Evolutionary conservation across 2,888 invertebrate species (phyloP).

Genomic region (Dorcus parallelipipedus): DNA sequence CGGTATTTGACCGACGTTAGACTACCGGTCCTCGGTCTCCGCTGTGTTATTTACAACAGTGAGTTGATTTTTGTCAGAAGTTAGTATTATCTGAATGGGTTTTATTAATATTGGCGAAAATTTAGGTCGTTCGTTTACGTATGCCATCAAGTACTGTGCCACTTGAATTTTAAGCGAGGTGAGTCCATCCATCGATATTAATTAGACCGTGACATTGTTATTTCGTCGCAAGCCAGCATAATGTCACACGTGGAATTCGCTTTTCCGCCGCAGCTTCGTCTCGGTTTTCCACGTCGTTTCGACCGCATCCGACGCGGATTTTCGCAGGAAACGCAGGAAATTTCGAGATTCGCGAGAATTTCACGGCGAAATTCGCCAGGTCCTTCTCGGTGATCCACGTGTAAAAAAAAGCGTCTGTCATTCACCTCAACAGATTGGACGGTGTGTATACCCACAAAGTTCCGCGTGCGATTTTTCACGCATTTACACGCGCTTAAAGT

Average conservation of each 20-base stretch:
- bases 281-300: background rate
- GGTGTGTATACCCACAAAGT: background rate
- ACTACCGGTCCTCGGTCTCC: slow-evolving; percentile 26
- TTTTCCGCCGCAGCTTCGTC: background rate
- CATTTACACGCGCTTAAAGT: background rate
- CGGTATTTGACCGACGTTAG: slow-evolving; percentile 25
- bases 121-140: slow-evolving; percentile 21
- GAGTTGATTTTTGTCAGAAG: slow-evolving; percentile 22
- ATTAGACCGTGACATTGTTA: slow-evolving; percentile 19
- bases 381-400: slow-evolving; percentile 18
- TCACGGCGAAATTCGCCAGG: background rate
- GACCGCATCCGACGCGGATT: background rate
- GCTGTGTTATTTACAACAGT: slow-evolving; percentile 16
- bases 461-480: background rate
- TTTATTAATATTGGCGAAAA: slow-evolving; percentile 21
- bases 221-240: slow-evolving; percentile 18
- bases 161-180: slow-evolving; percentile 28
- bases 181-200: slow-evolving; percentile 22
- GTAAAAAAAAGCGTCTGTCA: slow-evolving; percentile 25
- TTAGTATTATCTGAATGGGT: slow-evolving; percentile 25
- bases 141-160: slow-evolving; percentile 27
- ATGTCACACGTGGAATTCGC: slow-evolving; percentile 24
- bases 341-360: background rate
- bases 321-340: background rate
- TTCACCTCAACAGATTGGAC: slow-evolving; percentile 16